Evolutionary conservation across 2,888 invertebrate species (phyloP), one percentile per base, ranked within the genome.

Genomic region (Podotricha telesiphe): DNA sequence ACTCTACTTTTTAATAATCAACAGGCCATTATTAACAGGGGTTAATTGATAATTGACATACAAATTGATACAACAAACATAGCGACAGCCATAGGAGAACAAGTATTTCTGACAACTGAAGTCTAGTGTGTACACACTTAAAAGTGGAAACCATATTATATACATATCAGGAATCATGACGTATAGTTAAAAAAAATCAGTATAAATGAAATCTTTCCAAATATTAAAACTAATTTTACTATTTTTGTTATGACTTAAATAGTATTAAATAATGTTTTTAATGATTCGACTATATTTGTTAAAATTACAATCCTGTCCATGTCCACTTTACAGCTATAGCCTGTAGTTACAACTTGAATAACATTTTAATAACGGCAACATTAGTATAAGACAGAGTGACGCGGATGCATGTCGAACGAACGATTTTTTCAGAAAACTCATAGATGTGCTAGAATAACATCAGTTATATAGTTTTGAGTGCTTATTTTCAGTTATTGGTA

Each of bases 41-140:
- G 91, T 92, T 93, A 92, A 93, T 92, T 91, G 84, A 87, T 93
- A 92, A 93, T 93, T 93, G 93, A 93, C 92, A 92, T 82, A 93
- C 89, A 92, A 92, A 93, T 92, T 92, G 86, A 90, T 92, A 90
- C 86, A 89, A 89, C 86, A 92, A 91, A 89, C 88, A 88, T 80
- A 78, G 79, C 77, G 77, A 80, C 80, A 79, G 78, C 78, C 81
- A 80, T 81, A 84, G 79, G 80, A 73, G 81, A 75, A 75, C 80
- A 79, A 78, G 81, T 78, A 82, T 73, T 75, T 86, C 86, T 90
- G 90, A 90, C 89, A 89, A 88, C 84, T 87, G 73, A 79, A 73
- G 45, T 70, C 65, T 69, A 76, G 80, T 84, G 84, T 83, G 81
- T 81, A 79, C 59, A 59, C 45, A 45, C 22, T 77, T 17, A 55